phyloP scores from a whole-genome alignment of 2,888 invertebrate species.

The Hedychridium roseum region DNA sequence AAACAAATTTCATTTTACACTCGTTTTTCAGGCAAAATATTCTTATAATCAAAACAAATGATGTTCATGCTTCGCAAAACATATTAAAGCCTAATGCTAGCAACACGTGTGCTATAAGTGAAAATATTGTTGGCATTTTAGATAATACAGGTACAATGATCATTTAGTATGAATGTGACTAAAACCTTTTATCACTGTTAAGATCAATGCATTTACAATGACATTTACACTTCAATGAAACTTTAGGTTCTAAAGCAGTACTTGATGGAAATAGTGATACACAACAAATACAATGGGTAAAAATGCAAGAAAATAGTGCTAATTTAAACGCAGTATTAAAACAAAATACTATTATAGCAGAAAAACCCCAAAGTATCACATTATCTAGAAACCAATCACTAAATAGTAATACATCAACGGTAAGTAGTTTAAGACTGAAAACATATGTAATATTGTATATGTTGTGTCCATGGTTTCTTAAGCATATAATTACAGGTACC shows the following conservation, averaged over 20 bases:
- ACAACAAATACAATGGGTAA: slow-evolving; percentile 54
- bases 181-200: no score
- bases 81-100: slow-evolving; percentile 38
- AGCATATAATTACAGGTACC: slow-evolving; percentile 12
- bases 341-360: slow-evolving; percentile 39
- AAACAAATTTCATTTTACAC: no score
- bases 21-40: slow-evolving; percentile 56
- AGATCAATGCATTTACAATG: no score
- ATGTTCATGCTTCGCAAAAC: slow-evolving; percentile 32
- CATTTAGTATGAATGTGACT: no score
- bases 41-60: slow-evolving; percentile 57
- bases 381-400: slow-evolving; percentile 42
- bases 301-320: slow-evolving; percentile 49
- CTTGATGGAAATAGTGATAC: slow-evolving; percentile 35
- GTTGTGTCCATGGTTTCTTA: slow-evolving; percentile 2
- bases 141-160: slow-evolving; percentile 44
- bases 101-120: slow-evolving; percentile 41
- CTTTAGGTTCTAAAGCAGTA: slow-evolving; percentile 32
- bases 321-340: slow-evolving; percentile 43
- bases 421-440: slow-evolving; percentile 25
- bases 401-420: slow-evolving; percentile 41
- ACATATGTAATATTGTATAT: neutral
- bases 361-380: slow-evolving; percentile 37
- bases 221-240: no score
- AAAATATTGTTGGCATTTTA: slow-evolving; percentile 41